A percentile compares a stretch with the other conserved stretches of the same genome.
Conservation (phyloP, 2,888 invertebrate species). For the Anoncus sp. region DNA sequence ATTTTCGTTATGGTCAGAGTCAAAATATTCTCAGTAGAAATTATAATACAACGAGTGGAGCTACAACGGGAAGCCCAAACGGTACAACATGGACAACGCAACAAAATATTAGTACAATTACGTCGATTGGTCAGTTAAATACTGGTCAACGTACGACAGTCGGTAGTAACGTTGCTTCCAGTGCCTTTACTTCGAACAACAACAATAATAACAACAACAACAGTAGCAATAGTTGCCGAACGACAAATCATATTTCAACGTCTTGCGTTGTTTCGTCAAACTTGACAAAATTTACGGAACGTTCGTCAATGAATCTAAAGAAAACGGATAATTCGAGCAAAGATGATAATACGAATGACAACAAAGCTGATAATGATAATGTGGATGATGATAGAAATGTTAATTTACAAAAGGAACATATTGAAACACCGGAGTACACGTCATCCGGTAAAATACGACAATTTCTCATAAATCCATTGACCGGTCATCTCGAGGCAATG, state of each 20-base stretch:
- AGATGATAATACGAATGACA: conserved; percentile 23
- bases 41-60: conserved; percentile 67
- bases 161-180: conserved; percentile 70
- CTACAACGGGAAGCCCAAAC: conserved; percentile 70
- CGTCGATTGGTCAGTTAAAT: conserved; percentile 76
- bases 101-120: conserved; percentile 71
- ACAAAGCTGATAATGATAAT: conserved; percentile 9
- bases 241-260: conserved; percentile 49
- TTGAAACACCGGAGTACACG: conserved; percentile 84
- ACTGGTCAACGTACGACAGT: conserved; percentile 71
- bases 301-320: conserved; percentile 15
- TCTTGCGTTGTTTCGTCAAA: conserved; percentile 8
- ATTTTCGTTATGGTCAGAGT: conserved; percentile 82
- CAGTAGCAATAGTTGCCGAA: conserved; percentile 30
- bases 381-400: conserved; percentile 6
- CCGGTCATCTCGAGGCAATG: conserved; percentile 93
- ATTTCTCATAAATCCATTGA: conserved; percentile 95
- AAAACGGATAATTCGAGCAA: conserved; percentile 7
- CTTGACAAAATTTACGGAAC: conserved; percentile 37
- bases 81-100: conserved; percentile 79
- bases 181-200: conserved; percentile 75
- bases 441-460: conserved; percentile 89
- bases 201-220: conserved; percentile 43
- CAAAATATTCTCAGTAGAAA: conserved; percentile 82
- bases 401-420: conserved; percentile 81